Evolutionary conservation across 2,113 vertebrate genomes (phyloP), one percentile per base, ranked within the genome.

Genomic region (Tamias sibiricus): DNA sequence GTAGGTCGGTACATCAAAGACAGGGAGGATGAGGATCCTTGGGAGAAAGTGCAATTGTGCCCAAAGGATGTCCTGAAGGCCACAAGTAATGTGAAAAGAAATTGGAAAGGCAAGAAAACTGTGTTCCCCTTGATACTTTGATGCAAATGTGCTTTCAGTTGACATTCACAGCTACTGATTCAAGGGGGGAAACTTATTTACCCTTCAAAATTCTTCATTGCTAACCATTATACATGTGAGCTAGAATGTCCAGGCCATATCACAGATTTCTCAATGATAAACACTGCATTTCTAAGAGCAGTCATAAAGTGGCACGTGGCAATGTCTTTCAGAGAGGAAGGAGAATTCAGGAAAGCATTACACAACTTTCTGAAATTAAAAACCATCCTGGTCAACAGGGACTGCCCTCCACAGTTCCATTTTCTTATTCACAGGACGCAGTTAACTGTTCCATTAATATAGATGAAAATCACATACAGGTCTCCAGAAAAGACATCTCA

Each of bases 331-430:
- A 24, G 54, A 66, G 42, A 72, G 4, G 52, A 94, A 89, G 24
- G 42, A 62, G 82, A 96, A 87, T 91, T 84, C 44, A 64, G 42
- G 13, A 59, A 90, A 71, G 35, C 14, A n/a, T 75, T 47, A 77
- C 28, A 57, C 24, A 76, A 42, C 13, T 82, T 44, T n/a, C 8
- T 77, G n/a, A 94, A 95, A 91, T 96, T 47, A 90, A 92, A 95
- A 87, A 30, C 11, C 30, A 37, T 44, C 13, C 72, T 32, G 47
- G 59, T 30, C 64, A 49, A 42, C 35, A 94, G 80, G 57, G 62
- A 76, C n/a, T 37, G 30, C 42, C 76, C 47, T 22, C 59, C 52
- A 30, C 35, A 79, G 35, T 93, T 95, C 32, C 47, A 42, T 91
- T 95, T 92, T 92, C 87, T 79, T 49, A 81, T 66, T 87, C 49